Conservation (phyloP, 2,888 invertebrate genomes). For the Diabrotica balteata region DNA sequence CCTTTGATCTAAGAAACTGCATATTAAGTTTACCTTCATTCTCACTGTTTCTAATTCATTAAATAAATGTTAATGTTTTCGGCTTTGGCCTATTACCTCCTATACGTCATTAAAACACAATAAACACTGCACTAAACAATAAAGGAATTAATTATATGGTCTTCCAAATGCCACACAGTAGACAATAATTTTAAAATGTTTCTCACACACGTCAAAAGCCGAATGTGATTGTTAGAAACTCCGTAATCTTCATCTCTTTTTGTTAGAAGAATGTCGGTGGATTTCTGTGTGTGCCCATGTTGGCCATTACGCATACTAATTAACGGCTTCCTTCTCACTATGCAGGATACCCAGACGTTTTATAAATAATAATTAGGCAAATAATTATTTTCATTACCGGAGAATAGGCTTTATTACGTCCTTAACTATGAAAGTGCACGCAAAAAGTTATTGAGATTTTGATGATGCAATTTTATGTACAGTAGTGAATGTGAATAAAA, state of each 20-base stretch:
- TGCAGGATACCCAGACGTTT: conserved; percentile 20
- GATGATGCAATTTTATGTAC: too few species aligned
- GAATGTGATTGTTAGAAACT: conserved; percentile 10
- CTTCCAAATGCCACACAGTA: not conserved
- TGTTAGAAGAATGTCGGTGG: conserved; percentile 14
- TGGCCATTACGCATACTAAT: conserved; percentile 21
- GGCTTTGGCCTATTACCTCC: too few species aligned
- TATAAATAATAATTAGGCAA: conserved; percentile 16
- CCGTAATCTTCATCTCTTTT: conserved; percentile 15
- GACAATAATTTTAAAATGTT: not conserved
- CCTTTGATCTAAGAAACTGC: too few species aligned
- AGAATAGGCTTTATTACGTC: not conserved
- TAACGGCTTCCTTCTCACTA: conserved; percentile 27
- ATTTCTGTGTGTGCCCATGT: conserved; percentile 10
- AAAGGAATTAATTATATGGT: too few species aligned
- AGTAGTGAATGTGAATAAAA: too few species aligned
- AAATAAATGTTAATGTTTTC: too few species aligned
- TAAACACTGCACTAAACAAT: too few species aligned
- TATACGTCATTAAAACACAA: too few species aligned
- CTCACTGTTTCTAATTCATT: too few species aligned
- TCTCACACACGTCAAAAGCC: conserved; percentile 7
- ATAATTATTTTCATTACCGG: conserved; percentile 19
- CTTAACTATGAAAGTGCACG: too few species aligned
- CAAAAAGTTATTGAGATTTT: too few species aligned
- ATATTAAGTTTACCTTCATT: too few species aligned